These are phyloP conservation scores for Onychostruthus taczanowskii DNA, from an alignment of 2,113 vertebrate species.

Conservation along the genomic window DNA sequence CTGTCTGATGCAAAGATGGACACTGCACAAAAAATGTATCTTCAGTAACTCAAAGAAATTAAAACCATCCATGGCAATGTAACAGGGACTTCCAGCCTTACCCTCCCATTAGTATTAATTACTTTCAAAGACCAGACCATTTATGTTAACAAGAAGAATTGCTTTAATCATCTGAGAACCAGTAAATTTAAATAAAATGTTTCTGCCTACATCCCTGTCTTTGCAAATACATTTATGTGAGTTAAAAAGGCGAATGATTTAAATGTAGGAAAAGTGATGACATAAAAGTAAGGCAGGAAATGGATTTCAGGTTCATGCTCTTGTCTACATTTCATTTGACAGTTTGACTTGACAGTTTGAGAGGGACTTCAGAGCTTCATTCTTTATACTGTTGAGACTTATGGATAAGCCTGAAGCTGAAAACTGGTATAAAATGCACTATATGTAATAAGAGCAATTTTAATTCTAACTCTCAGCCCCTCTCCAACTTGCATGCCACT, in stretches of 20 bases:
- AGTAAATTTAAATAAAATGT: background rate
- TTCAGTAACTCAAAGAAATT: background rate
- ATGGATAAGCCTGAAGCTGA: slow-evolving; percentile 82
- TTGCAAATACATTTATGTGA: background rate
- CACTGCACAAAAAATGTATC: background rate
- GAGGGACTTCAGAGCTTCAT: slow-evolving; percentile 75
- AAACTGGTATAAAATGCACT: slow-evolving; percentile 77
- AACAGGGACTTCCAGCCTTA: background rate
- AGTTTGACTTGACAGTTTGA: slow-evolving; percentile 93
- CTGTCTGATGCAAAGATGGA: background rate
- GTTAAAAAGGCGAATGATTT: background rate
- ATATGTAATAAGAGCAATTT: slow-evolving; percentile 42
- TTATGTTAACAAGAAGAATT: background rate
- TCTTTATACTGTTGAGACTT: slow-evolving; percentile 81
- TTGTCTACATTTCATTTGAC: slow-evolving; percentile 86
- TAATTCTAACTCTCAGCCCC: slow-evolving; percentile 62
- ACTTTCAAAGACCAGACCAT: background rate
- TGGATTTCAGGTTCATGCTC: slow-evolving; percentile 53
- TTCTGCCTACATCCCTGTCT: background rate
- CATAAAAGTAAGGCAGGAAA: background rate
- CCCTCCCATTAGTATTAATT: background rate
- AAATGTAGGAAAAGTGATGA: background rate
- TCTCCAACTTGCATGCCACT: slow-evolving; percentile 69
- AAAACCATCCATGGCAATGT: background rate
- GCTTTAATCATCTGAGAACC: background rate